phyloP scores from a whole-genome alignment of 2,797 vertebrate species.

The Myoxocephalus aenaeus region DNA sequence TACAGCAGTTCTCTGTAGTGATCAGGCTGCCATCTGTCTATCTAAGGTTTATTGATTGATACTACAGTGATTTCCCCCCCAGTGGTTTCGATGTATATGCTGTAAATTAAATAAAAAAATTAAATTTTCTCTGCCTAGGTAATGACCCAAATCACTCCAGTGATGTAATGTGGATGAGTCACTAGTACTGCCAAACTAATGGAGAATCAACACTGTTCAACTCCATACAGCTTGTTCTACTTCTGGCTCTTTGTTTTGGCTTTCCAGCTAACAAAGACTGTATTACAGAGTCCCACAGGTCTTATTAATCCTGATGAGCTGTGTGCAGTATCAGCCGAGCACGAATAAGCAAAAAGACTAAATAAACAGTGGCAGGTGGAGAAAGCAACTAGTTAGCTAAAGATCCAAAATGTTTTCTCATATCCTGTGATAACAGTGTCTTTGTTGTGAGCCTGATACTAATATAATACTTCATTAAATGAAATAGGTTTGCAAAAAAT shows the following conservation, averaged over 20 bases:
- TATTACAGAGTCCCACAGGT: not conserved
- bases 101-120: not conserved
- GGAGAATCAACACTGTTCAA: not conserved
- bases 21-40: not conserved
- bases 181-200: not conserved
- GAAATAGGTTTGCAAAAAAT: not conserved
- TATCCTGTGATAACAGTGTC: not conserved
- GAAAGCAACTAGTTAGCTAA: not conserved
- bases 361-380: not conserved
- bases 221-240: not conserved
- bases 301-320: not conserved
- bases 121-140: not conserved
- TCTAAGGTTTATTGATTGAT: not conserved
- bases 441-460: not conserved
- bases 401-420: not conserved
- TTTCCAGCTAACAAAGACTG: not conserved
- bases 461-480: not conserved
- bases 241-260: not conserved
- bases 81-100: not conserved
- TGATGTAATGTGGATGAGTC: not conserved
- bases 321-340: not conserved
- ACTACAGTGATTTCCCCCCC: not conserved
- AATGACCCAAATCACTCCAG: not conserved
- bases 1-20: not conserved
- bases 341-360: not conserved